A percentile compares a stretch with the other conserved stretches of the same genome.
These are phyloP conservation scores for Adelosebastes latens DNA, from an alignment of 2,797 vertebrate genomes.

Conservation along the genomic window DNA sequence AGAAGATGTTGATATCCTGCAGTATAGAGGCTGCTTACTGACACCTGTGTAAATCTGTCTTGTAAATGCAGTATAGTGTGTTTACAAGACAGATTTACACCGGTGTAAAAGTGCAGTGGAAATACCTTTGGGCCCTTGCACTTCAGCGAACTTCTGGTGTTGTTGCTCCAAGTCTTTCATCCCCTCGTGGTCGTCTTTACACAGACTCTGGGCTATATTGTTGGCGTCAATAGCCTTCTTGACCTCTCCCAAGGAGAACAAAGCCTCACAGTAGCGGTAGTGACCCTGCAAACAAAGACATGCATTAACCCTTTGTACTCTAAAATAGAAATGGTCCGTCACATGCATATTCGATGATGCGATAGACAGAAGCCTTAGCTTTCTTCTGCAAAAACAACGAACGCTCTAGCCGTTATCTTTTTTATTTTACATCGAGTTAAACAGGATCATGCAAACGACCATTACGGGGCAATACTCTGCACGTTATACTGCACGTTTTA, in stretches of 20 bases:
- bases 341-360: too few relatives aligned
- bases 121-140: conserved; percentile 72
- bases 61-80: neutral
- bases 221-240: conserved; percentile 87
- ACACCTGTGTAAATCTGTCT: neutral
- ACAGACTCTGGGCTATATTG: conserved; percentile 80
- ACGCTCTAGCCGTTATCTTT: too few relatives aligned
- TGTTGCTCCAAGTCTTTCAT: conserved; percentile 87
- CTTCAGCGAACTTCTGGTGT: conserved; percentile 70
- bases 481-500: too few relatives aligned
- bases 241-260: conserved; percentile 84
- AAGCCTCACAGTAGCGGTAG: conserved; percentile 92
- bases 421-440: too few relatives aligned
- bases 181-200: conserved; percentile 79
- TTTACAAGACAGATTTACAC: neutral
- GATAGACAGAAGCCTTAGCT: too few relatives aligned
- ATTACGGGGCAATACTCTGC: too few relatives aligned
- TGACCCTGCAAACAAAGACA: conserved; percentile 86
- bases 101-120: neutral
- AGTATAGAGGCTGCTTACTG: neutral
- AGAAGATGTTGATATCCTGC: neutral
- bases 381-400: too few relatives aligned
- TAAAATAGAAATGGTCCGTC: too few relatives aligned
- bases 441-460: too few relatives aligned
- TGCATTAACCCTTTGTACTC: too few relatives aligned